Evolutionary conservation across 2,113 vertebrate species (phyloP).

Genomic region (Anseranas semipalmata): DNA sequence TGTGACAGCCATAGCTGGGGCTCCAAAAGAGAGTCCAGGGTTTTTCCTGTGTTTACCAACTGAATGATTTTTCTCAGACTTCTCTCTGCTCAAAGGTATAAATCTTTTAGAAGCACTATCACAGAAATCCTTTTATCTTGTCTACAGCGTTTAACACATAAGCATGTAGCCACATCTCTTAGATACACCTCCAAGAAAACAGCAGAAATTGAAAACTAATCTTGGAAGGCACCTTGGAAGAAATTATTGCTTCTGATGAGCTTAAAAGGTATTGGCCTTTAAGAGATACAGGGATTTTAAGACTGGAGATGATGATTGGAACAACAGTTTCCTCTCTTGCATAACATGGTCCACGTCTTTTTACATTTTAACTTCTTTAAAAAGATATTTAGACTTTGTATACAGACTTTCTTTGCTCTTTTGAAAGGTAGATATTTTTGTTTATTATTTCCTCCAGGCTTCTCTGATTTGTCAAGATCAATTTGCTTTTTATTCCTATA

Average conservation of each 20-base stretch:
- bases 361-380: background rate
- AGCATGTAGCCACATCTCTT: background rate
- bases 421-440: background rate
- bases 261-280: background rate
- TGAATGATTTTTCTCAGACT: background rate
- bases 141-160: background rate
- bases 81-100: background rate
- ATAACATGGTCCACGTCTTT: background rate
- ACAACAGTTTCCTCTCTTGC: background rate
- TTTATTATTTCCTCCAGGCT: background rate
- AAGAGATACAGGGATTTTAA: background rate
- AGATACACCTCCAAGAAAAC: background rate
- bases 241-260: background rate
- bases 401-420: background rate
- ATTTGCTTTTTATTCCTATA: background rate
- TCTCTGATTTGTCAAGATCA: background rate
- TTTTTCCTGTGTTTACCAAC: background rate
- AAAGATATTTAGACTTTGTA: background rate
- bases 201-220: background rate
- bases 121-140: background rate
- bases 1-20: background rate
- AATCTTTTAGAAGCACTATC: background rate
- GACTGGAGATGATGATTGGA: background rate
- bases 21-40: background rate
- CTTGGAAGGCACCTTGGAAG: background rate